These are phyloP conservation scores for Antheraea yamamai DNA, from an alignment of 2,888 invertebrate genomes.

Conservation along the genomic window DNA sequence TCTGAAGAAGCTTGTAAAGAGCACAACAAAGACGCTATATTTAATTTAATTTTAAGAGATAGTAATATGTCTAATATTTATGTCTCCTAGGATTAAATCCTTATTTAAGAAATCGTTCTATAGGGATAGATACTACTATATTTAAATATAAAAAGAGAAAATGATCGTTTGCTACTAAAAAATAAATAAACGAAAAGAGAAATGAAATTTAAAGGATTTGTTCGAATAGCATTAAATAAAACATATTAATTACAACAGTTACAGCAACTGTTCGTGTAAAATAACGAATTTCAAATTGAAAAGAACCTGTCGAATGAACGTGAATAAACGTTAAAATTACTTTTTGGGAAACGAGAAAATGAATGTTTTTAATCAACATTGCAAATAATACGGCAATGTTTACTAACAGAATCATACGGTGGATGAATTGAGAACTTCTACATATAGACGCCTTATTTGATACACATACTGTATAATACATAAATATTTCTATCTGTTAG, in stretches of 20 bases:
- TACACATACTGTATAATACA: not conserved
- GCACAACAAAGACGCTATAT: not conserved
- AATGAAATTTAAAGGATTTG: not conserved
- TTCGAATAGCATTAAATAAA: not conserved
- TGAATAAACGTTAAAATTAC: constrained; percentile 22
- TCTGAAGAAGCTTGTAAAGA: too few species aligned
- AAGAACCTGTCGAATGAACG: not conserved
- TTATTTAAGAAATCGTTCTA: too few species aligned
- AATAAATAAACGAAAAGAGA: not conserved
- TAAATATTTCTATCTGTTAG: not conserved
- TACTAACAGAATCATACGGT: not conserved
- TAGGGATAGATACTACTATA: too few species aligned
- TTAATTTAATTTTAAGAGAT: not conserved
- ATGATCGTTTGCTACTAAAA: not conserved
- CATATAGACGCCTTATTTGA: not conserved
- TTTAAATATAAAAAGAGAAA: too few species aligned
- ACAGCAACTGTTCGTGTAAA: not conserved
- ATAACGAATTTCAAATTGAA: constrained; percentile 1
- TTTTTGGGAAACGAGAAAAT: constrained; percentile 8
- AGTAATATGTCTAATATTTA: not conserved
- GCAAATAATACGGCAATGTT: constrained; percentile 1
- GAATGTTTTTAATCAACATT: constrained; percentile 34
- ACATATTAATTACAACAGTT: not conserved
- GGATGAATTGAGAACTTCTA: not conserved
- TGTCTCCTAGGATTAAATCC: too few species aligned